A percentile compares a stretch with the other conserved stretches of the same genome.
phyloP scores from a whole-genome alignment of 92 coral and sea anemone genomes.

The Phymanthus crucifer region DNA sequence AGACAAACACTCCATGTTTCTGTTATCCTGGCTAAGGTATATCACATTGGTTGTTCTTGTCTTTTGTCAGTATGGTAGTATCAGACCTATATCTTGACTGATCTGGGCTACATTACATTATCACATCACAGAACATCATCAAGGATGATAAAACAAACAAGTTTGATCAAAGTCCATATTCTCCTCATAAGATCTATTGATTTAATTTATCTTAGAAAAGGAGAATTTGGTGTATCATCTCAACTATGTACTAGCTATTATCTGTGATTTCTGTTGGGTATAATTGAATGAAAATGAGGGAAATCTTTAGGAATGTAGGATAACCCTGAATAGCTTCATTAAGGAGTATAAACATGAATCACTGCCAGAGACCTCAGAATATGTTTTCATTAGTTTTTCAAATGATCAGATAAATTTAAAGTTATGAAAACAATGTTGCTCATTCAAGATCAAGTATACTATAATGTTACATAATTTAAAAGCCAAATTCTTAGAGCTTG shows the following conservation, averaged over 20 bases:
- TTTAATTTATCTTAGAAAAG: background rate
- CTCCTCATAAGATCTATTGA: background rate
- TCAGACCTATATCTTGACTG: constrained; percentile 11
- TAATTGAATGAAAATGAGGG: background rate
- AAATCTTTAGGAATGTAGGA: background rate
- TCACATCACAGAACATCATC: constrained; percentile 8
- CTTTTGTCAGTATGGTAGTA: constrained; percentile 23
- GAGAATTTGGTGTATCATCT: background rate
- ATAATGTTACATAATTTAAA: background rate
- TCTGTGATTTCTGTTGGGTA: background rate
- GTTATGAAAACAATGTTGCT: constrained; percentile 34
- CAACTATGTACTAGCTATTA: background rate
- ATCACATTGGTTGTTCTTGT: constrained; percentile 8
- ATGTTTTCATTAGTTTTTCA: constrained; percentile 8
- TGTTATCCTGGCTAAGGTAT: constrained; percentile 26
- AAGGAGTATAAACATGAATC: background rate
- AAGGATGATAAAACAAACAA: background rate
- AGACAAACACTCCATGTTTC: constrained; percentile 8
- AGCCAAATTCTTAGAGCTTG: background rate
- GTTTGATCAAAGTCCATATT: background rate
- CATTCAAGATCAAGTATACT: constrained; percentile 1
- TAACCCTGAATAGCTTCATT: no score
- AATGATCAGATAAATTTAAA: constrained; percentile 24
- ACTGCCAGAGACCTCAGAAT: background rate
- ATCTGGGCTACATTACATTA: background rate